Conservation (phyloP, 1,140 invertebrate genomes). For the Gonioctena quinquepunctata region DNA sequence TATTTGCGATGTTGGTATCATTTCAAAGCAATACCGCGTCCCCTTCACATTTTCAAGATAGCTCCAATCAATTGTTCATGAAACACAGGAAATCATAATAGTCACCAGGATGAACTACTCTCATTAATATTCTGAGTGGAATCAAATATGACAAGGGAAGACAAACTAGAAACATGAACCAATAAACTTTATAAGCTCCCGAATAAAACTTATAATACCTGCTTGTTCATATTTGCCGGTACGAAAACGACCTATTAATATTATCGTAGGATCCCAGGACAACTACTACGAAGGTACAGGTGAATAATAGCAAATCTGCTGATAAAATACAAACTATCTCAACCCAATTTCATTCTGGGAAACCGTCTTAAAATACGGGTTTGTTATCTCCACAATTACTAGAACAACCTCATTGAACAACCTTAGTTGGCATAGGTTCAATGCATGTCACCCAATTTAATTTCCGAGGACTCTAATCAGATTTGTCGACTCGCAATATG, state of each 20-base stretch:
- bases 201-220: too few species aligned
- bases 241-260: background rate
- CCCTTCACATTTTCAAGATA: too few species aligned
- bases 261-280: background rate
- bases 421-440: constrained; percentile 5
- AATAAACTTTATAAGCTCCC: too few species aligned
- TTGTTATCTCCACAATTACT: background rate
- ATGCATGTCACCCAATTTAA: background rate
- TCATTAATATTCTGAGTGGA: too few species aligned
- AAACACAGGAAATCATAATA: too few species aligned
- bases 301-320: background rate
- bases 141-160: too few species aligned
- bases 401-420: constrained; percentile 1
- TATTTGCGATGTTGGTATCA: too few species aligned
- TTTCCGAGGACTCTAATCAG: background rate
- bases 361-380: background rate
- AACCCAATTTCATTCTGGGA: background rate
- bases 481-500: background rate
- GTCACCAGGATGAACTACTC: too few species aligned
- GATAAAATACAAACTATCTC: background rate
- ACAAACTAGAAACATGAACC: too few species aligned
- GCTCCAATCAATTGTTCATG: too few species aligned
- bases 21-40: too few species aligned
- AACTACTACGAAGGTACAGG: background rate
- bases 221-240: background rate